A percentile compares a stretch with the other conserved stretches of the same genome.
These are phyloP conservation scores for Aphelocoma coerulescens DNA, from an alignment of 2,113 vertebrate genomes.

Conservation along the genomic window DNA sequence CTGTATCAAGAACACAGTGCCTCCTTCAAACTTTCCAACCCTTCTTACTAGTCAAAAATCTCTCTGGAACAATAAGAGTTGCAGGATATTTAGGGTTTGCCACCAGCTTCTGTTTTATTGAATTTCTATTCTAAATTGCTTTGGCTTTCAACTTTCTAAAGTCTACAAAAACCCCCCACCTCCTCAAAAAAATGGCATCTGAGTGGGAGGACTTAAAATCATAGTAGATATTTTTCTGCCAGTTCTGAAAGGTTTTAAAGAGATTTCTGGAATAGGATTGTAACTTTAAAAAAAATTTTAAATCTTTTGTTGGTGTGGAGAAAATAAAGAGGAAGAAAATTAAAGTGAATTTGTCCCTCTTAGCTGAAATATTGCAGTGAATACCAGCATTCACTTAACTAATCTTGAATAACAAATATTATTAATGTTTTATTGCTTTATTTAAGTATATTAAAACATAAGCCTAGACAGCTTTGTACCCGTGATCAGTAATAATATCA, in stretches of 20 bases:
- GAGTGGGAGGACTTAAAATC: background rate
- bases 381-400: background rate
- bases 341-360: background rate
- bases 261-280: background rate
- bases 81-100: background rate
- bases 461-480: background rate
- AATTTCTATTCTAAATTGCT: background rate
- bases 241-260: background rate
- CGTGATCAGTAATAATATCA: background rate
- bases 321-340: background rate
- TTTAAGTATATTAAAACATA: background rate
- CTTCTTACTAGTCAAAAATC: background rate
- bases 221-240: background rate
- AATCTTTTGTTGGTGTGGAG: background rate
- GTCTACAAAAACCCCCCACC: accelerated
- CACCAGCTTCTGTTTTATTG: background rate
- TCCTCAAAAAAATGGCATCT: background rate
- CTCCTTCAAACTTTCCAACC: background rate
- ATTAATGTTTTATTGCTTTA: background rate
- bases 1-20: background rate
- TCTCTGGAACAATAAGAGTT: background rate
- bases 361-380: background rate
- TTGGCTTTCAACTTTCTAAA: background rate
- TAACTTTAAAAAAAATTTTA: background rate
- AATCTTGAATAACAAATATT: background rate